Evolutionary conservation across 2,888 invertebrate species (phyloP), one percentile per base, ranked within the genome.

Genomic region (Lamellibrachia satsuma): DNA sequence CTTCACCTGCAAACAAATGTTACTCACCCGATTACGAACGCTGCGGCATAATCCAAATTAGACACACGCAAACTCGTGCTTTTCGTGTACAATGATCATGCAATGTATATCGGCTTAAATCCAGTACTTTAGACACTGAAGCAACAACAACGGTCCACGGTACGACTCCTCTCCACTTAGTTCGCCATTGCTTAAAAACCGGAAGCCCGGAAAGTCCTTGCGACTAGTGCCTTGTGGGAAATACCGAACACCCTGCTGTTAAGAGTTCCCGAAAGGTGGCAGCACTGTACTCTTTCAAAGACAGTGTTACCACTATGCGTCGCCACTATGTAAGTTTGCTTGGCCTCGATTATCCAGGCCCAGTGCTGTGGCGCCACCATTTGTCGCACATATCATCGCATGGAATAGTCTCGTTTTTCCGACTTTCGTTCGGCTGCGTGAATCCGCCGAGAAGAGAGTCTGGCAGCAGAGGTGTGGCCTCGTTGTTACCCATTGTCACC

Each of bases 31-130:
- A 75, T 75, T n/a, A 75, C 75, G 75, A 75, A 11, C 75, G n/a
- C 75, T 75, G 75, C 22, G n/a, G 75, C 75, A 75, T 75, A 75
- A 75, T 75, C 75, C 75, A 75, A 75, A 75, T n/a, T 75, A 75
- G 6, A 15, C 75, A 75, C 75, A 75, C 22, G 75, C n/a, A 75
- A 75, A 22, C n/a, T n/a, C 22, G 75, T 75, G 75, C 22, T 75
- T 75, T 60, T 60, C n/a, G 22, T 22, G 75, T 15, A 75, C 75
- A 75, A n/a, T 75, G 75, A 75, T 75, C 22, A 4, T 22, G n/a
- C 22, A 75, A 75, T 22, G 22, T 60, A 60, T 60, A 75, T 75
- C 15, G 75, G 6, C 22, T 75, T n/a, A 75, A 75, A 75, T 75
- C 22, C 75, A 75, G 22, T 11, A 75, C 75, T 75, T 75, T 6